These are phyloP conservation scores for Vireo griseus DNA, from an alignment of 2,797 vertebrate species.

Conservation along the genomic window DNA sequence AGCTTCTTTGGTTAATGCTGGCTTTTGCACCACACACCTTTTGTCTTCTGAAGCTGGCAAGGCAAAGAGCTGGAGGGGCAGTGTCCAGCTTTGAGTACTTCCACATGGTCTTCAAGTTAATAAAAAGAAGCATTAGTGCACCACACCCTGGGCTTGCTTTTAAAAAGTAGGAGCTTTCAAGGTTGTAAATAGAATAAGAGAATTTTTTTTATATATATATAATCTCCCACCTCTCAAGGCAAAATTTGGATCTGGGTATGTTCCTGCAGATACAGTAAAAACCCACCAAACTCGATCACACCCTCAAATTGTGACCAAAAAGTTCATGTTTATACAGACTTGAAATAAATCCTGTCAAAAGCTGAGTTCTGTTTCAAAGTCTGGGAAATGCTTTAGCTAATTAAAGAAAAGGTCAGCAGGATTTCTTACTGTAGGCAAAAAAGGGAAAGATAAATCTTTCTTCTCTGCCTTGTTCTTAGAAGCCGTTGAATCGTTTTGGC, in stretches of 20 bases:
- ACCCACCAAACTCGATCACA: accelerated
- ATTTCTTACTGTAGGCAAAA: conserved; percentile 19
- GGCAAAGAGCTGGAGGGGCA: neutral
- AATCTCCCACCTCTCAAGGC: neutral
- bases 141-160: neutral
- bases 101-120: neutral
- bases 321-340: neutral
- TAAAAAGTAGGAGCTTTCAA: neutral
- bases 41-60: neutral
- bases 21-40: neutral
- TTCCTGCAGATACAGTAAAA: neutral
- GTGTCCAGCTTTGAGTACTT: neutral
- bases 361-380: neutral
- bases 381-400: conserved; percentile 4
- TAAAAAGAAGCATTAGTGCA: neutral
- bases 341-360: neutral
- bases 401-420: conserved; percentile 50
- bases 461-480: neutral
- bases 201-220: too few species aligned
- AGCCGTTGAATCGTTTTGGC: neutral
- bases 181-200: neutral
- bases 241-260: neutral
- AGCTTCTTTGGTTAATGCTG: neutral
- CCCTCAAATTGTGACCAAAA: neutral
- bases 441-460: neutral